Conservation (phyloP, 2,113 vertebrate genomes). For the Pycnonotus jocosus region DNA sequence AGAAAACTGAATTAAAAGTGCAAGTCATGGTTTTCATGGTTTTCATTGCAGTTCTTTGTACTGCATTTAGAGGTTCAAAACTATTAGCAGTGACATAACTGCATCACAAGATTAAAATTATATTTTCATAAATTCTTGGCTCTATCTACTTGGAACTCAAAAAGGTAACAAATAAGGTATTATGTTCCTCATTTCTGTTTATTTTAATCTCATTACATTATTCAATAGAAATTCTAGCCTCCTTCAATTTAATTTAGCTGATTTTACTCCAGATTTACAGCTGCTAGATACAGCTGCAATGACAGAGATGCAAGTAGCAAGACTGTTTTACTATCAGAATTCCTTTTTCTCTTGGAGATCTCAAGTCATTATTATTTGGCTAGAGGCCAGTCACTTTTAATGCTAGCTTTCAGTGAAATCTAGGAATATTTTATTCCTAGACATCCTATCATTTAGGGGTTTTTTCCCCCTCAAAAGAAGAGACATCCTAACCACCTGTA, state of each 20-base stretch:
- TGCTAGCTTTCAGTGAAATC: background rate
- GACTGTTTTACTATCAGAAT: background rate
- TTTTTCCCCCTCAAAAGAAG: background rate
- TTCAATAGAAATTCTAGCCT: background rate
- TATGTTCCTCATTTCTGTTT: background rate
- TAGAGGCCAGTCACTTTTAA: background rate
- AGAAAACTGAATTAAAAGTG: background rate
- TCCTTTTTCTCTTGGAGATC: background rate
- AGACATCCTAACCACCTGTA: background rate
- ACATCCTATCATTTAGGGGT: background rate
- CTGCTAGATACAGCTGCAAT: background rate
- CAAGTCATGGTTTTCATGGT: too few relatives aligned
- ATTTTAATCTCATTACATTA: background rate
- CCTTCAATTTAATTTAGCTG: background rate
- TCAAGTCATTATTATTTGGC: background rate
- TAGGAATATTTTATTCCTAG: background rate
- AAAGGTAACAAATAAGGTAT: background rate
- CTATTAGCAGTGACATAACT: background rate
- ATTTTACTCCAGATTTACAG: background rate
- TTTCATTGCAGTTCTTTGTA: too few relatives aligned
- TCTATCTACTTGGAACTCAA: background rate
- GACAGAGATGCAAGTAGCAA: background rate
- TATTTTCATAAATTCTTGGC: background rate
- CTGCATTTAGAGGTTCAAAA: background rate
- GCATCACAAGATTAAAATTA: background rate